Evolutionary conservation across 2,797 vertebrate genomes (phyloP), one percentile per base, ranked within the genome.

Genomic region (Erethizon dorsatum): DNA sequence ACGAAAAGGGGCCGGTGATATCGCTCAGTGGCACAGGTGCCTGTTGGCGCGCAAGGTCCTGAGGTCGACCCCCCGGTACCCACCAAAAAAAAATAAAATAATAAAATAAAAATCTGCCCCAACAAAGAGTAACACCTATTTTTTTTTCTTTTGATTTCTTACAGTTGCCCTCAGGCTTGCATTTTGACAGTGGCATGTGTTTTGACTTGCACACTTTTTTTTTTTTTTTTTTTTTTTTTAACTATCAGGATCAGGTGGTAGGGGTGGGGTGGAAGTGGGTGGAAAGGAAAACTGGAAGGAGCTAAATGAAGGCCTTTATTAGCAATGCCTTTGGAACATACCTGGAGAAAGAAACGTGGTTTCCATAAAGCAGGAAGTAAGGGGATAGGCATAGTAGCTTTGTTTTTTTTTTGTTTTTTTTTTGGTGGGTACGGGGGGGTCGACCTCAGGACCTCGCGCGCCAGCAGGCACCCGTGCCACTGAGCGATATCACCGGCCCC

Each of bases 91-190:
- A n/a, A n/a, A n/a, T n/a, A n/a, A n/a, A n/a, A n/a, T n/a, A n/a
- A n/a, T n/a, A n/a, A n/a, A n/a, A n/a, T n/a, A n/a, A n/a, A n/a
- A n/a, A 93, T 98, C 86, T 87, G 67, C 15, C 88, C 95, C 92
- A 96, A 95, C 96, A 79, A 95, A 73, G 59, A 80, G 97, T 82
- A 83, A 65, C 69, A 94, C 91, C 18, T 92, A 41, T 41, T 41
- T 95, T 96, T 31, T 90, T 95, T 85, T 65, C 87, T 56, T 84
- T 85, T 94, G 94, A 88, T 86, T 93, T 96, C 69, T 93, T 94
- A 79, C 0, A 31, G 65, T 12, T 84, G 20, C 14, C 24, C 24
- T 82, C 78, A 96, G 91, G 88, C 18, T 80, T 90, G 79, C 17
- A 80, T 31, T 91, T 77, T 92, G 85, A 97, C 47, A 96, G 85